phyloP scores from a whole-genome alignment of 1,140 invertebrate species.

The Drosophila pandora region DNA sequence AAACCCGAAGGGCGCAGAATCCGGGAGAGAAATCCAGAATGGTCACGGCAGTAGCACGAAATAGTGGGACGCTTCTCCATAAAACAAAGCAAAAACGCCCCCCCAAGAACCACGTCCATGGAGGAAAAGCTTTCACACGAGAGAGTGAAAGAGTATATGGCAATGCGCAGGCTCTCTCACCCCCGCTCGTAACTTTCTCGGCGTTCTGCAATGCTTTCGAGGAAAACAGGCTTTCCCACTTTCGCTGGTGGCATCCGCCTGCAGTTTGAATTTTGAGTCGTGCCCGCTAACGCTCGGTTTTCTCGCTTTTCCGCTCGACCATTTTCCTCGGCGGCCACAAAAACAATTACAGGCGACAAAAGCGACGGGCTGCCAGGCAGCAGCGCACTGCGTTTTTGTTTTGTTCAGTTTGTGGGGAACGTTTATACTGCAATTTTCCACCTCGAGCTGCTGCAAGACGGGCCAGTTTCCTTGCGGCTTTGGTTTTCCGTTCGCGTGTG shows the following conservation, averaged over 20 bases:
- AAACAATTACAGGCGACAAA: conserved; percentile 63
- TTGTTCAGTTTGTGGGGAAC: conserved; percentile 25
- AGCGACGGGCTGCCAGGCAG: conserved; percentile 53
- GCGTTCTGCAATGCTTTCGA: conserved; percentile 2
- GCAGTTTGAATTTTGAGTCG: conserved; percentile 74
- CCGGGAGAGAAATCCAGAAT: conserved; percentile 5
- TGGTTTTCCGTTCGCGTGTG: conserved; percentile 47
- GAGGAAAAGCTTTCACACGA: conserved; percentile 1
- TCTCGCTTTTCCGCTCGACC: conserved; percentile 64
- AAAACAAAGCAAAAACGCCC: background rate
- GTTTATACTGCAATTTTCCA: conserved; percentile 42
- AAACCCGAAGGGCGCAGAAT: conserved; percentile 20
- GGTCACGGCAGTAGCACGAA: background rate
- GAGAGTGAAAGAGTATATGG: background rate
- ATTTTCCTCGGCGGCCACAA: conserved; percentile 49
- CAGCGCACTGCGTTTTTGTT: conserved; percentile 49
- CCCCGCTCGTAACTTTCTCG: conserved; percentile 5
- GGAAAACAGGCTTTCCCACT: conserved; percentile 54
- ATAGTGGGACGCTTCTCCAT: background rate
- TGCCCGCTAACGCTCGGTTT: conserved; percentile 71
- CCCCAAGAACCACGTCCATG: conserved; percentile 3
- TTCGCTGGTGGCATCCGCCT: conserved; percentile 57
- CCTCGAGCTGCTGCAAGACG: conserved; percentile 41
- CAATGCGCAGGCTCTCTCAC: conserved; percentile 52
- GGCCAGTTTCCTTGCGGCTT: conserved; percentile 38